Percentiles rank a stretch among this genome's conserved stretches.
phyloP scores from a whole-genome alignment of 2,113 vertebrate species.

The Sander vitreus region DNA sequence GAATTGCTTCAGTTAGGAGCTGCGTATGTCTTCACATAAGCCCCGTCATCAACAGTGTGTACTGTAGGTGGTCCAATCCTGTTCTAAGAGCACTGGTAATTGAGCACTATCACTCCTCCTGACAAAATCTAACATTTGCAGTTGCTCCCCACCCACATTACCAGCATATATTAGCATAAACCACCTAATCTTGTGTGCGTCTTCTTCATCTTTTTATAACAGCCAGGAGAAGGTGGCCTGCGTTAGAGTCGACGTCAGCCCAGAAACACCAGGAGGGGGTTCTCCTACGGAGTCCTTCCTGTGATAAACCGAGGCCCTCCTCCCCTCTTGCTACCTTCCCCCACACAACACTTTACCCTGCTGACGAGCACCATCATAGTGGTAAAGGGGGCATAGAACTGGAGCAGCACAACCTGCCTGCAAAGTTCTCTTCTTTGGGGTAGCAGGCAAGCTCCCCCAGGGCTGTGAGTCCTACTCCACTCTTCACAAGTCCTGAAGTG shows the following conservation, averaged over 20 bases:
- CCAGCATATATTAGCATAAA: neutral
- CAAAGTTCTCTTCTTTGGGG: constrained; percentile 16
- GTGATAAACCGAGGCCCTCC: constrained; percentile 78
- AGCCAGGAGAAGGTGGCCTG: constrained; percentile 92
- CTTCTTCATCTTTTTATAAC: constrained; percentile 63
- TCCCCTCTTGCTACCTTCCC: neutral
- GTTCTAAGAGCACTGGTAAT: neutral
- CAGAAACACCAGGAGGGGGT: constrained; percentile 83
- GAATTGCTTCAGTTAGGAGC: neutral
- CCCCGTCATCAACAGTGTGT: neutral
- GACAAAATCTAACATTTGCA: constrained; percentile 7
- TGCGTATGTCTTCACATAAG: constrained; percentile 1
- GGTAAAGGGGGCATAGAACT: constrained; percentile 17
- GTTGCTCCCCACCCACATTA: neutral
- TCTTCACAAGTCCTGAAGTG: constrained; percentile 4
- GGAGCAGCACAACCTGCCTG: constrained; percentile 47
- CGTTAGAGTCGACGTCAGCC: constrained; percentile 90
- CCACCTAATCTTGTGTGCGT: constrained; percentile 12
- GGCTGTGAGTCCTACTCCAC: constrained; percentile 19
- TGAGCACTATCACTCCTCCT: constrained; percentile 20
- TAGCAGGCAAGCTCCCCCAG: constrained; percentile 25
- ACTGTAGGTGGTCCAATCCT: constrained; percentile 3
- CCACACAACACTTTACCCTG: constrained; percentile 27
- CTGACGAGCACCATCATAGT: constrained; percentile 21
- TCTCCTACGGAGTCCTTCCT: constrained; percentile 91